Percentiles rank a stretch among this genome's conserved stretches.
Conservation (phyloP, 1,140 invertebrate species). For the Trichonephila clavipes region DNA sequence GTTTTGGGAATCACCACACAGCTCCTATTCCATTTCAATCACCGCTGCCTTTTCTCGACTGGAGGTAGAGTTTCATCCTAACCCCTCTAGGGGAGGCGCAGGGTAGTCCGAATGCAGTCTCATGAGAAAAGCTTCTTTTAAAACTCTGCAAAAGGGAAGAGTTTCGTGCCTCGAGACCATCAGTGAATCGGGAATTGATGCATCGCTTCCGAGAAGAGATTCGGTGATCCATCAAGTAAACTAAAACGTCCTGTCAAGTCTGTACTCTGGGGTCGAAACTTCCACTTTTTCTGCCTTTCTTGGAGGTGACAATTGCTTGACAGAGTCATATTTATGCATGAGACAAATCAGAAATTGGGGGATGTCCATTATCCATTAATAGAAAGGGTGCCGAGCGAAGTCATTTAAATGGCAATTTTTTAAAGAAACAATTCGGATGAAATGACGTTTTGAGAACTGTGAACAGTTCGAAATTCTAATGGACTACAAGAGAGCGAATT, state of each 20-base stretch:
- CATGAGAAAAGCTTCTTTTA: neutral
- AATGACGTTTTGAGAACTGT: neutral
- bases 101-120: neutral
- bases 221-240: constrained; percentile 56
- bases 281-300: neutral
- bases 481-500: neutral
- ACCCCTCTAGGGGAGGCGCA: neutral
- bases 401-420: neutral
- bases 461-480: neutral
- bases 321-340: constrained; percentile 65
- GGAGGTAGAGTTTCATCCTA: neutral
- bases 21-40: neutral
- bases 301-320: constrained; percentile 40
- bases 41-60: neutral
- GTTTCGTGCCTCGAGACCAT: constrained; percentile 24
- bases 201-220: constrained; percentile 51
- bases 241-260: constrained; percentile 68
- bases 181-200: constrained; percentile 63
- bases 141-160: neutral
- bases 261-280: neutral
- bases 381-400: neutral
- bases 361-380: neutral
- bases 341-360: constrained; percentile 1
- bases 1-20: neutral
- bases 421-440: no score